These are phyloP conservation scores for Drosophila greeni DNA, from an alignment of 2,888 invertebrate species.

Conservation along the genomic window DNA sequence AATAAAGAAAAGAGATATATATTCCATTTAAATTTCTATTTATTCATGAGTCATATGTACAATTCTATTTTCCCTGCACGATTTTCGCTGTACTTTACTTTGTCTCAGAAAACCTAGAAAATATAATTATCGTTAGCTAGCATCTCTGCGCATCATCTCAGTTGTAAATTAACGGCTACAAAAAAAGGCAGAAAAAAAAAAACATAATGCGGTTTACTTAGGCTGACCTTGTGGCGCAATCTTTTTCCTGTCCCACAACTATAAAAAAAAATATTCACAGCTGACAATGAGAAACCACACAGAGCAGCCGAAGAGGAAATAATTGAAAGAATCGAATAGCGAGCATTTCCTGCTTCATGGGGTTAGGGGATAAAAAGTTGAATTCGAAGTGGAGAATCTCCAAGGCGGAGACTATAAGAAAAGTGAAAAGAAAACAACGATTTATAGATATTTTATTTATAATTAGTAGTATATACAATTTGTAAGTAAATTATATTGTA, in stretches of 20 bases:
- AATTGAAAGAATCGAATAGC: conserved; percentile 38
- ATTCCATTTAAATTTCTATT: not conserved
- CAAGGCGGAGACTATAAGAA: not conserved
- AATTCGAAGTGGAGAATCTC: not conserved
- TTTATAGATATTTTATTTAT: not conserved
- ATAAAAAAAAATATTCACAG: conserved; percentile 25
- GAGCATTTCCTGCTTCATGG: conserved; percentile 46
- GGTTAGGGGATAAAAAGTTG: conserved; percentile 4
- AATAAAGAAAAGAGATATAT: no score
- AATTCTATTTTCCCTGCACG: not conserved
- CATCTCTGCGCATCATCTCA: conserved; percentile 44
- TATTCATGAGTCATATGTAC: not conserved
- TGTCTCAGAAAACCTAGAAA: conserved; percentile 26
- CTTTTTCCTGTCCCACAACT: conserved; percentile 31
- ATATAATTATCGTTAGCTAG: conserved; percentile 57
- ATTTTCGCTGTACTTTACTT: not conserved
- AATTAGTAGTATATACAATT: not conserved
- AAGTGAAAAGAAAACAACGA: not conserved
- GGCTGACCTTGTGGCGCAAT: conserved; percentile 58
- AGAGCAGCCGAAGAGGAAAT: conserved; percentile 29
- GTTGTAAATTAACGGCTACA: conserved; percentile 42
- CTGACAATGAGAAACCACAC: conserved; percentile 56
- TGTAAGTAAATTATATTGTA: not conserved
- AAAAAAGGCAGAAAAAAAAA: conserved; percentile 31
- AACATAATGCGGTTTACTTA: conserved; percentile 46